Base-by-base conservation (phyloP, 2,888 invertebrate genomes). In the Cataglyphis albicans region DNA sequence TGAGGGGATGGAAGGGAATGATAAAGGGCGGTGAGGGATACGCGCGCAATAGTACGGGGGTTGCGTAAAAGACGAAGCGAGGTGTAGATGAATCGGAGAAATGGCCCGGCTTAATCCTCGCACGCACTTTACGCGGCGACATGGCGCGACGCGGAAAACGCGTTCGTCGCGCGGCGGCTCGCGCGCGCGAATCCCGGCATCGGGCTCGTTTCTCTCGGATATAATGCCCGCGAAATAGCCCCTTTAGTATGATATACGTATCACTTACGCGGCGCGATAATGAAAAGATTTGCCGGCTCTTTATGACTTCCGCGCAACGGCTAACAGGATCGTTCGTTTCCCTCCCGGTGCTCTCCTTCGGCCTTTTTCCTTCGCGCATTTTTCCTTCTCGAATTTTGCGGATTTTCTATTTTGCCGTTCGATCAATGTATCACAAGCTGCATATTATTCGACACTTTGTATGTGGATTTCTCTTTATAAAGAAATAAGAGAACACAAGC, bases 191-290 rank as follows among this genome's bases (percentile, higher is more conserved):
- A 73, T 82, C 70, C 70, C 82, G 65, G 83, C 87, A 88, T 90
- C 88, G 87, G 86, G 64, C 87, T 88, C 87, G 89, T 87, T 90
- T 90, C 86, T 89, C 86, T 64, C 89, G 87, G 90, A 85, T 87
- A 90, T 90, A 90, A 90, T 86, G 89, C 87, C 73, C 91, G 87
- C 89, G 93, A 91, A 94, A 94, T 93, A 91, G 93, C 91, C 92
- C 92, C 92, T 93, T 90, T 92, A 92, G 92, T 92, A 93, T 94
- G 94, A 94, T 94, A 93, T 94, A 94, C 93, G 93, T 94, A 94
- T 94, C 94, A 94, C 94, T 94, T 94, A 94, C 90, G 90, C 90
- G 89, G 91, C 88, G 91, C 91, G 93, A 93, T 94, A 94, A 94
- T 94, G 94, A 94, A 94, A 94, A 94, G 94, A 94, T 94, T 94